Evolutionary conservation across 2,797 vertebrate species (phyloP).

Genomic region (Pteropus rufus): DNA sequence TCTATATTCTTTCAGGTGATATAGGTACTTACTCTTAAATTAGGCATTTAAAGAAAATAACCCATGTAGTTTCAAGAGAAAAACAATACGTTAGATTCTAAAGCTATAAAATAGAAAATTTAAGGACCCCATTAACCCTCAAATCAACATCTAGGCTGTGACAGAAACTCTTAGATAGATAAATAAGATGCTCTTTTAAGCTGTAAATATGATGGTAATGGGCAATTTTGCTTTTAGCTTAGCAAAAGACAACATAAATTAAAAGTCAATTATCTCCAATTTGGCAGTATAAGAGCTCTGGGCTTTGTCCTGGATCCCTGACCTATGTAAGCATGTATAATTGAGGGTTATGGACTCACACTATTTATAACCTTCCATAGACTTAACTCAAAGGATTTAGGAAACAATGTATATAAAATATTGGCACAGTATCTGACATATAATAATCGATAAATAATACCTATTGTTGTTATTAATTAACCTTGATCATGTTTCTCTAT

Average conservation of each 20-base stretch:
- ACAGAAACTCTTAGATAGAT: neutral
- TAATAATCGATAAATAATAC: neutral
- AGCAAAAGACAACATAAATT: neutral
- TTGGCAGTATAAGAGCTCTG: neutral
- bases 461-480: neutral
- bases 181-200: neutral
- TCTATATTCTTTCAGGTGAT: neutral
- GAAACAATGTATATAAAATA: neutral
- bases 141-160: neutral
- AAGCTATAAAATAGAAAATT: neutral
- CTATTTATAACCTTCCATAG: neutral
- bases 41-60: slow-evolving; percentile 7
- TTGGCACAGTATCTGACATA: neutral
- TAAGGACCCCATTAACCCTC: neutral
- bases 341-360: neutral
- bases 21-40: neutral
- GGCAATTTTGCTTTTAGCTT: neutral
- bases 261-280: neutral
- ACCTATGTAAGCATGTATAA: neutral
- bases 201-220: neutral
- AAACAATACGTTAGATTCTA: neutral
- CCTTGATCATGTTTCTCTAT: neutral
- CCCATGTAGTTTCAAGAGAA: neutral
- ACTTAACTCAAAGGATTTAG: neutral
- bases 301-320: neutral